Percentiles rank a stretch among this genome's conserved stretches.
phyloP scores from a whole-genome alignment of 2,113 vertebrate species.

The Enhydra lutris region DNA sequence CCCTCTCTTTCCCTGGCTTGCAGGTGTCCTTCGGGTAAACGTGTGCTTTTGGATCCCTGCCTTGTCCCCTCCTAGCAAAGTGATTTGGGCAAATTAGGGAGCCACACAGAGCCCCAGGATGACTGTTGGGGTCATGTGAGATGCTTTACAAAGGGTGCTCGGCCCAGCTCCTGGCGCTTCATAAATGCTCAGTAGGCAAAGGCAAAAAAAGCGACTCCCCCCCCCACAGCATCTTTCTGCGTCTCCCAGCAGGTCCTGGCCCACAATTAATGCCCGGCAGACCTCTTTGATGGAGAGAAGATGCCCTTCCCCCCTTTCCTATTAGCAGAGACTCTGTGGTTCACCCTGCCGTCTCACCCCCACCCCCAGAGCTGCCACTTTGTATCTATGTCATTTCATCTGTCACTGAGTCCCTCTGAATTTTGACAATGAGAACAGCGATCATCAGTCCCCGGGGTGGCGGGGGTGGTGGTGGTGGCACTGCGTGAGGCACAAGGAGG shows the following conservation, averaged over 20 bases:
- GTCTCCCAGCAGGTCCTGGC: background rate
- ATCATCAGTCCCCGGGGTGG: rapidly evolving
- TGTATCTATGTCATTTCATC: background rate
- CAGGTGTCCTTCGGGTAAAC: background rate
- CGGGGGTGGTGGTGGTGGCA: rapidly evolving
- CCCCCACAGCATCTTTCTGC: background rate
- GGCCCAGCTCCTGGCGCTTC: background rate
- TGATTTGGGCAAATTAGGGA: background rate
- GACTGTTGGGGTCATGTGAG: background rate
- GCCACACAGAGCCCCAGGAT: too few relatives aligned
- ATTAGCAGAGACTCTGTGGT: background rate
- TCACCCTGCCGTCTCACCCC: background rate
- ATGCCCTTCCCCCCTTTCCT: background rate
- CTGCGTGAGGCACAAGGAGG: background rate
- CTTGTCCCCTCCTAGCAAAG: background rate
- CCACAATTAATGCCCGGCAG: background rate
- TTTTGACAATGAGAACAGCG: background rate
- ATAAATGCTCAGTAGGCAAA: background rate
- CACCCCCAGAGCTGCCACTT: too few relatives aligned
- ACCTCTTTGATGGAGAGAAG: background rate
- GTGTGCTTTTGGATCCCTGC: background rate
- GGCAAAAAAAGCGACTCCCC: background rate
- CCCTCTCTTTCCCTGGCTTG: background rate
- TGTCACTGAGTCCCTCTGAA: background rate
- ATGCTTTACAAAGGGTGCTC: background rate